These are phyloP conservation scores for Coptotermes formosanus DNA, from an alignment of 1,140 invertebrate genomes.

Conservation along the genomic window DNA sequence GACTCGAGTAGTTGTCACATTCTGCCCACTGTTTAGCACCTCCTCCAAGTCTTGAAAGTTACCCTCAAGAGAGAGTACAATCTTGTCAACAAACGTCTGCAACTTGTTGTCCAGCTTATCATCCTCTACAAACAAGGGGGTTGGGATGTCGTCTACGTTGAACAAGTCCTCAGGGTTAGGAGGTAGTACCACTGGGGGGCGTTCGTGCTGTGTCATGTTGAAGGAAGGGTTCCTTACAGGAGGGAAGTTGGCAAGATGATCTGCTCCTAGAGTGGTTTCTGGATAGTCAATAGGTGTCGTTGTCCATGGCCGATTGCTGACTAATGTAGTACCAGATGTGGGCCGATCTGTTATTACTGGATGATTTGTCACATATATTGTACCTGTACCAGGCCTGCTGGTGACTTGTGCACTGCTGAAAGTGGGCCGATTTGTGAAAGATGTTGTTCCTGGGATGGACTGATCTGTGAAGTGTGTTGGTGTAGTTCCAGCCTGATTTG, in stretches of 20 bases:
- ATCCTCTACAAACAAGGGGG: slow-evolving; percentile 68
- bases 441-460: too few relatives aligned
- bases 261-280: slow-evolving; percentile 44
- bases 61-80: slow-evolving; percentile 75
- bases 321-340: slow-evolving; percentile 40
- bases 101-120: slow-evolving; percentile 74
- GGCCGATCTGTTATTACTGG: slow-evolving; percentile 43
- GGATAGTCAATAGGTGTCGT: slow-evolving; percentile 27
- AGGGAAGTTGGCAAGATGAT: slow-evolving; percentile 76
- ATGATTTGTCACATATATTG: slow-evolving; percentile 46
- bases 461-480: neutral
- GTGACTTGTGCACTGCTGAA: neutral
- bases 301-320: neutral
- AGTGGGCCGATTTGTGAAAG: neutral
- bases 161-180: slow-evolving; percentile 7
- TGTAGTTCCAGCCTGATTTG: neutral
- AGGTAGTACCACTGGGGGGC: slow-evolving; percentile 19
- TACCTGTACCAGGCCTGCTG: slow-evolving; percentile 33
- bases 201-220: slow-evolving; percentile 57
- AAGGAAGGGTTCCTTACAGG: slow-evolving; percentile 79
- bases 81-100: slow-evolving; percentile 76
- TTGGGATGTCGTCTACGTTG: slow-evolving; percentile 52
- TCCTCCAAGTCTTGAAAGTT: slow-evolving; percentile 78
- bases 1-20: slow-evolving; percentile 19
- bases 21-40: slow-evolving; percentile 58